Conservation (phyloP, 1,140 invertebrate genomes). For the Tetragnatha versicolor region DNA sequence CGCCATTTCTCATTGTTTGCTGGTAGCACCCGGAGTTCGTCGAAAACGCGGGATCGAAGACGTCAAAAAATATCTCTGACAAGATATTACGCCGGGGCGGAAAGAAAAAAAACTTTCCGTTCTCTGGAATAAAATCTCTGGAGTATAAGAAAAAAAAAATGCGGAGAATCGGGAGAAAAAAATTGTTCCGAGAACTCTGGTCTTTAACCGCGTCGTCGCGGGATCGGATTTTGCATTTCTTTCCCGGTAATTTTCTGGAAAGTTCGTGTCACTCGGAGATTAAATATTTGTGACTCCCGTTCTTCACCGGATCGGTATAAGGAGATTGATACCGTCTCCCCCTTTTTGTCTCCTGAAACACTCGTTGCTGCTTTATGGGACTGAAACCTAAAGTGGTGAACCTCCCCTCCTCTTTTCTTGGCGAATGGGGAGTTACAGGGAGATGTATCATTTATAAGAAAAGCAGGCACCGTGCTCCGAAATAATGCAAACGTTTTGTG, state of each 20-base stretch:
- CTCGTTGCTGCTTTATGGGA: no score
- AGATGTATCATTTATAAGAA: no score
- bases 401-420: no score
- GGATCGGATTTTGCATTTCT: conserved; percentile 4
- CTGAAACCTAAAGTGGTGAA: no score
- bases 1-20: conserved; percentile 11
- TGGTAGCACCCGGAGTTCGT: not conserved
- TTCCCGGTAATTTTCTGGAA: conserved; percentile 1
- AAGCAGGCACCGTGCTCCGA: no score
- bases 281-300: conserved; percentile 9
- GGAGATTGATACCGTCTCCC: not conserved
- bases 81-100: conserved; percentile 14
- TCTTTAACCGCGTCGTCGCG: not conserved
- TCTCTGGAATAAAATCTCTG: not conserved
- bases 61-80: conserved; percentile 24
- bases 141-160: not conserved
- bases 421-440: no score
- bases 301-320: not conserved
- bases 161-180: not conserved
- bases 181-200: not conserved
- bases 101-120: conserved; percentile 11
- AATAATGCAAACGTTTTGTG: no score
- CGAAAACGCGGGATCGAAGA: not conserved
- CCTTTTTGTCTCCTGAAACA: no score
- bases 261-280: conserved; percentile 8